Base-by-base conservation (phyloP, 1,140 invertebrate species). In the Zelostemma sp. region DNA sequence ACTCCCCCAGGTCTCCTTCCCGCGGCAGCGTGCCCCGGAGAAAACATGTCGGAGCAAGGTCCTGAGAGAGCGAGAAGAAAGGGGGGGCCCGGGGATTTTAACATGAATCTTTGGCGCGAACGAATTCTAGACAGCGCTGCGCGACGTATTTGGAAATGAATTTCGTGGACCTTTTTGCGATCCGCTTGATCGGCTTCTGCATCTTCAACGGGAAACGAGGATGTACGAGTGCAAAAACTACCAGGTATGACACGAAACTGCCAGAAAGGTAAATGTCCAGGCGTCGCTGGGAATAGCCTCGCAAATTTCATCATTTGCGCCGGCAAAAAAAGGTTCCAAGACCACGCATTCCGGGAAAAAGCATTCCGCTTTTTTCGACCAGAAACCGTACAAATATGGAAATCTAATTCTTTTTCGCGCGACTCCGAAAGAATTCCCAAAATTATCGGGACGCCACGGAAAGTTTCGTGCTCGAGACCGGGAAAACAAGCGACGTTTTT, bases 141-240 rank as follows among this genome's bases (percentile, higher is more conserved):
- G 16, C 65, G 73, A 78, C 76, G 73, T 78, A 78, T 77, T 78
- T 76, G 76, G 76, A 69, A 78, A 77, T 78, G 76, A 78, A 78
- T 78, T 78, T 78, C 71, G 67, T 71, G 73, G 56, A 57, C 35
- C 49, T 70, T 74, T 75, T 75, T 76, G 66, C 38, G 8, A 21
- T 19, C 6, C 45, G 57, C 51, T 62, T 41, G 53, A 57, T 62
- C 65, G 57, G 41, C 50, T 65, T 65, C 57, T 68, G 64, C 55
- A 59, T 60, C 65, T 61, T 68, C 53, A 61, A 62, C 70, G 31
- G 61, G 58, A 49, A 68, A 66, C 58, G 61, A 63, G 59, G 64
- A 68, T 73, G 63, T 56, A 63, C 21, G 50, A 25, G 15, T 40
- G 28, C 63, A 73, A 73, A 73, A 73, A 73, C 53, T 4, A 14